phyloP scores from a whole-genome alignment of 2,113 vertebrate species.

The Emydocephalus ijimae region DNA sequence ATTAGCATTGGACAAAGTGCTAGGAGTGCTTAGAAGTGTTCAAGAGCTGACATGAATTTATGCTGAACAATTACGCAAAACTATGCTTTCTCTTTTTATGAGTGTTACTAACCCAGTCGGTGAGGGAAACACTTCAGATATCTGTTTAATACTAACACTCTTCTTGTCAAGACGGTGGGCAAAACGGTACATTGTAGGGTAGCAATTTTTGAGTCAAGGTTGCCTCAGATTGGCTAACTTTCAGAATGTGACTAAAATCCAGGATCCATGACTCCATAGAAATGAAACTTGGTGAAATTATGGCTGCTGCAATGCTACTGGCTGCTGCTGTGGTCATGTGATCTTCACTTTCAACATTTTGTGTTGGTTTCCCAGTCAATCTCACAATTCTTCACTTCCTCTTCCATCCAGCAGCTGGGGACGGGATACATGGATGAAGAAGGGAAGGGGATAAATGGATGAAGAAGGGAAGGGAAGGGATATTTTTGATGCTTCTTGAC shows the following conservation, averaged over 20 bases:
- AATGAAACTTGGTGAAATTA: too few species aligned
- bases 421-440: accelerated
- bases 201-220: not conserved
- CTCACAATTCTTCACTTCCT: too few species aligned
- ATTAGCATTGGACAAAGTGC: not conserved
- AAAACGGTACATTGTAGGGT: not conserved
- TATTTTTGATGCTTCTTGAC: too few species aligned
- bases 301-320: too few species aligned
- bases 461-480: too few species aligned
- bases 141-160: not conserved
- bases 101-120: not conserved
- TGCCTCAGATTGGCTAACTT: not conserved
- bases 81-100: not conserved
- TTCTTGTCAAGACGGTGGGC: not conserved
- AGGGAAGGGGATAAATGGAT: too few species aligned
- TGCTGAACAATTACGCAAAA: not conserved
- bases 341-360: too few species aligned
- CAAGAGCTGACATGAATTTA: not conserved
- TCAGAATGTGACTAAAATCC: not conserved
- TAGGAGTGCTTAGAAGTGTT: not conserved
- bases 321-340: too few species aligned
- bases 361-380: too few species aligned
- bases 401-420: too few species aligned
- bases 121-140: not conserved
- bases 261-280: not conserved